Conservation (phyloP, 1,140 invertebrate species). For the Melipona quadrifasciata region DNA sequence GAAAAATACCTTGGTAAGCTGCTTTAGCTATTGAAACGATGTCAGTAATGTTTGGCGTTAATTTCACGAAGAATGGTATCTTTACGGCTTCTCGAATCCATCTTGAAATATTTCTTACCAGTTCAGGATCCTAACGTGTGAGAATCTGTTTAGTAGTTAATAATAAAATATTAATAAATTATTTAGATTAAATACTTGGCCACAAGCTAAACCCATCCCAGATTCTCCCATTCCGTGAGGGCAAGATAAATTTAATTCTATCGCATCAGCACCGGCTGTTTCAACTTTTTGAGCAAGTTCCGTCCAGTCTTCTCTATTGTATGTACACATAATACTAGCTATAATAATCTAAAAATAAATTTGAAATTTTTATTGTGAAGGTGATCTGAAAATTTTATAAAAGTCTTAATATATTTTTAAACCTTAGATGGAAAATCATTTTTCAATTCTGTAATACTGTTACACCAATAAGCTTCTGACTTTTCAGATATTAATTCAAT, state of each 20-base stretch:
- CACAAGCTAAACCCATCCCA: conserved; percentile 98
- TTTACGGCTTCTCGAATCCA: conserved; percentile 94
- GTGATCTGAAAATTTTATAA: not conserved
- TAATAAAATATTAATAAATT: not conserved
- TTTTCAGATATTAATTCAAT: conserved; percentile 99
- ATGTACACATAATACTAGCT: conserved; percentile 98
- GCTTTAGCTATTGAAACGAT: conserved; percentile 94
- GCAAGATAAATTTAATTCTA: conserved; percentile 98
- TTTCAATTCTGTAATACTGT: conserved; percentile 94
- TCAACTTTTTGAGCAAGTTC: conserved; percentile 90
- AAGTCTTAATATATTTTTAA: not conserved
- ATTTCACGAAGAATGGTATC: conserved; percentile 98
- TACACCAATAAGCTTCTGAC: conserved; percentile 95
- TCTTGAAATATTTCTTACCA: conserved; percentile 94
- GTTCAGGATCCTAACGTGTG: conserved; percentile 87
- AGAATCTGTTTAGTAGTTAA: not conserved
- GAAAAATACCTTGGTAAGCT: conserved; percentile 89
- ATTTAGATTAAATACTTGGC: conserved; percentile 86
- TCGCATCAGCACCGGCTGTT: conserved; percentile 93
- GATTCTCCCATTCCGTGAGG: conserved; percentile 99
- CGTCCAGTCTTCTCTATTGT: conserved; percentile 94
- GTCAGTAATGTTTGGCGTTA: conserved; percentile 99
- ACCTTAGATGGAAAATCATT: conserved; percentile 94
- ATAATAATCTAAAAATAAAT: conserved; percentile 90
- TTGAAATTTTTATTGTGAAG: too few relatives aligned